Evolutionary conservation across 2,113 vertebrate genomes (phyloP).

Genomic region (Ellobius talpinus): DNA sequence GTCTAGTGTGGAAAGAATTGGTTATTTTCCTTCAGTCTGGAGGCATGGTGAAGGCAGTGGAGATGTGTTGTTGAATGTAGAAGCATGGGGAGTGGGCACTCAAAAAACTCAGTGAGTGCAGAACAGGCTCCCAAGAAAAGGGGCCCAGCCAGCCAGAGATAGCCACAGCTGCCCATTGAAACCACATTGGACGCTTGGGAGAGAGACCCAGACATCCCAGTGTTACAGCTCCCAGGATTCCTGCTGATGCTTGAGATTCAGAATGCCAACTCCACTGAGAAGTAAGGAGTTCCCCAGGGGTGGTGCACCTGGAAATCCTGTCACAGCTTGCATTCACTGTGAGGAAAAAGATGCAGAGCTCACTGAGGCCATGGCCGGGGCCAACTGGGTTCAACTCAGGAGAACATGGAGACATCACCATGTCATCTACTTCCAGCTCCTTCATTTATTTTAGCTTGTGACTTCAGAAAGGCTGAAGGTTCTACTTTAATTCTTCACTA

Average conservation of each 20-base stretch:
- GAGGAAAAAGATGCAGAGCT: too few species aligned
- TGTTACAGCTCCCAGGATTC: not conserved
- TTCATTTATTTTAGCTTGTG: not conserved
- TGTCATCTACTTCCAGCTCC: not conserved
- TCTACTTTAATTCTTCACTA: not conserved
- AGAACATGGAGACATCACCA: not conserved
- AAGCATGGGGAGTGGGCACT: not conserved
- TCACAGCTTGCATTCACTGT: not conserved
- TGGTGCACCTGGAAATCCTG: not conserved
- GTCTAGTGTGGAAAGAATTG: not conserved
- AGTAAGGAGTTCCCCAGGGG: not conserved
- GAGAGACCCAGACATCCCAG: not conserved
- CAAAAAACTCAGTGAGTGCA: not conserved
- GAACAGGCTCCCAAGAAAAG: not conserved
- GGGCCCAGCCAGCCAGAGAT: not conserved
- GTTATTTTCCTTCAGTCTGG: not conserved
- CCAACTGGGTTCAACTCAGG: not conserved
- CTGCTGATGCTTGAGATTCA: not conserved
- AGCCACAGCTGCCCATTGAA: not conserved
- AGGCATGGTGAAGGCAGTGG: not conserved
- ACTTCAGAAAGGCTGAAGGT: not conserved
- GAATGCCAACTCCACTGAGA: not conserved
- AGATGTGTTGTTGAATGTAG: not conserved
- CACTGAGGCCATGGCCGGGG: too few species aligned
- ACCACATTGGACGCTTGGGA: not conserved